Evolutionary conservation across 1,140 invertebrate genomes (phyloP).

Genomic region (Medauroidea extradentata): DNA sequence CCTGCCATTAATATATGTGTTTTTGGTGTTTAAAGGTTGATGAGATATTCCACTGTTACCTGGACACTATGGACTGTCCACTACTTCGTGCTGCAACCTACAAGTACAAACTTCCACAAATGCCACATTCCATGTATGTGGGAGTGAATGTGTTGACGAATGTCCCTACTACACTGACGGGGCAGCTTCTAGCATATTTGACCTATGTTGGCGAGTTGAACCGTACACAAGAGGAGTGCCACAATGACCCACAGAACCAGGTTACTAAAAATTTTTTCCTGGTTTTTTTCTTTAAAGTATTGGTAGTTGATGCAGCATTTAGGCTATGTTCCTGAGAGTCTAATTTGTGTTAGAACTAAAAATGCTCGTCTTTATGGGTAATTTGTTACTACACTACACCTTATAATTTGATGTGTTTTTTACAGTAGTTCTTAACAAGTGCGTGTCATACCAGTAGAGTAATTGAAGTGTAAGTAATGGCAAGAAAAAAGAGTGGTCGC

Average conservation of each 20-base stretch:
- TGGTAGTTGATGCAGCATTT: no score
- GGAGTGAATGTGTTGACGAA: constrained; percentile 47
- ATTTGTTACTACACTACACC: no score
- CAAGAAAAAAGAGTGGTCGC: no score
- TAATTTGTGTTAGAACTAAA: no score
- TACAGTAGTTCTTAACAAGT: no score
- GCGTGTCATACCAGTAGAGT: no score
- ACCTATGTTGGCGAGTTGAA: constrained; percentile 43
- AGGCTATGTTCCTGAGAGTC: no score
- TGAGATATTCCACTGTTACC: constrained; percentile 75
- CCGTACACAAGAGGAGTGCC: constrained; percentile 30
- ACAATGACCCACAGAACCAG: constrained; percentile 2
- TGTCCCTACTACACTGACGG: constrained; percentile 48
- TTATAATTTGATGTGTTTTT: no score
- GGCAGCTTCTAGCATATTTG: constrained; percentile 49
- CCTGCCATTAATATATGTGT: not conserved
- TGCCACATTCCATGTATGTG: constrained; percentile 50
- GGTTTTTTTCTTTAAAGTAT: no score
- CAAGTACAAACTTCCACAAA: not conserved
- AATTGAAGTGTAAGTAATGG: no score
- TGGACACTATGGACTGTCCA: constrained; percentile 64
- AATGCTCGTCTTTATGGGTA: no score
- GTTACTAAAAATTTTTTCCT: no score
- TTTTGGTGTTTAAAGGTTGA: constrained; percentile 47
- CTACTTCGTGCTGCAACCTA: constrained; percentile 51